Percentiles rank a stretch among this genome's conserved stretches.
Conservation (phyloP, 2,888 invertebrate species). For the Tachina fera region DNA sequence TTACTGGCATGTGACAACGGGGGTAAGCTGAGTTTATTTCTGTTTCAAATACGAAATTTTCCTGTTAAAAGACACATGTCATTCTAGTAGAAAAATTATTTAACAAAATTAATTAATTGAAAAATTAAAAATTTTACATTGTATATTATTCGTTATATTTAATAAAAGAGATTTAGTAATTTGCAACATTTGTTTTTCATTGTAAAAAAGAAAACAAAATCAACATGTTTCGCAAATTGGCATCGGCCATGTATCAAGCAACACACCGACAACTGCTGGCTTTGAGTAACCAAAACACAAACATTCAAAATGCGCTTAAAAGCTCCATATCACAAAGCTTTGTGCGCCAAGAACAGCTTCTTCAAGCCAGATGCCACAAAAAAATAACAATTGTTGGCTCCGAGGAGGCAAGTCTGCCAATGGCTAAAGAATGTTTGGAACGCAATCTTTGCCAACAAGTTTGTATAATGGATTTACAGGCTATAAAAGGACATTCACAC, state of each 20-base stretch:
- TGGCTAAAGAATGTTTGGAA: conserved; percentile 46
- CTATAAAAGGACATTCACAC: neutral
- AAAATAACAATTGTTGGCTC: conserved; percentile 53
- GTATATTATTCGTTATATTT: neutral
- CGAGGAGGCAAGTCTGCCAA: conserved; percentile 12
- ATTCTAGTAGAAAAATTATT: neutral
- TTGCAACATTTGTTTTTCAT: neutral
- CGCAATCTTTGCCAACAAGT: conserved; percentile 50
- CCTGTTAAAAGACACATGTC: neutral
- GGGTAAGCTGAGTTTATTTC: neutral
- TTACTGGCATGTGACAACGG: too few species aligned
- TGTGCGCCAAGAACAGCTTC: neutral
- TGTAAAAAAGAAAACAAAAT: conserved; percentile 1
- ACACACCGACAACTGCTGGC: conserved; percentile 51
- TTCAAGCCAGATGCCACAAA: neutral
- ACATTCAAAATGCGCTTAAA: conserved; percentile 6
- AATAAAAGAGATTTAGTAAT: neutral
- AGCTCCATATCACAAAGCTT: neutral
- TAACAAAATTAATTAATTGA: neutral
- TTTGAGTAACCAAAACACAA: neutral
- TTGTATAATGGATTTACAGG: conserved; percentile 54
- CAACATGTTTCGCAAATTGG: conserved; percentile 67
- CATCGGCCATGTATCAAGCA: conserved; percentile 49
- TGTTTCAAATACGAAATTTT: neutral
- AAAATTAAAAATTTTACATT: neutral